Evolutionary conservation across 2,797 vertebrate genomes (phyloP), one percentile per base, ranked within the genome.

Genomic region (Cyprinella venusta): DNA sequence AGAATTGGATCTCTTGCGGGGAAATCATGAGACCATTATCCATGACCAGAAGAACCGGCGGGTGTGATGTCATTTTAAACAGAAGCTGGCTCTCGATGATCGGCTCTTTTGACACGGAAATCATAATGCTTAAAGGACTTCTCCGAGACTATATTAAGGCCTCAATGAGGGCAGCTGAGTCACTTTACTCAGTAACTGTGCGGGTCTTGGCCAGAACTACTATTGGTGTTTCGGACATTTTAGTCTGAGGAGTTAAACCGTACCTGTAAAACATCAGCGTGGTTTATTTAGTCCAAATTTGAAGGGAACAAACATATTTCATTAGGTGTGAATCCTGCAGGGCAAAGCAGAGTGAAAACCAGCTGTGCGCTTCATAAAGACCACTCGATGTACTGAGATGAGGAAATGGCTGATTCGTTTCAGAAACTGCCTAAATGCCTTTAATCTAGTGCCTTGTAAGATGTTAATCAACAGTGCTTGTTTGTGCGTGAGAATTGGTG

Each of bases 321-420:
- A 76, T 59, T n/a, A 69, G 50, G 61, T 76, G 81, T 83, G 68
- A 80, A 33, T 83, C 84, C 85, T 76, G 70, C 87, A 79, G 86
- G 52, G 84, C 54, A 71, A 82, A 84, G 76, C 26, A 45, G 42
- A 70, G 21, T 33, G 71, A 76, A 80, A 87, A 70, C 68, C 52
- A 83, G 86, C 82, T 36, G 65, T 70, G 74, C 30, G 54, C 45
- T 54, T 86, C 81, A 69, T 88, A 88, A 88, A 87, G 83, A 79
- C 80, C 21, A 56, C 40, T 36, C 50, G 56, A 59, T 79, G 86
- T 88, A 86, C 79, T 88, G 76, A 59, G 65, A 63, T 59, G 83
- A 87, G 85, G 87, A 91, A 91, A 88, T 79, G 26, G 83, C 77
- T 21, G 72, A 82, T 86, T 82, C 81, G 67, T 56, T 85, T 86